Evolutionary conservation across 1,140 invertebrate species (phyloP), one percentile per base, ranked within the genome.

Genomic region (Drosophila cardini): DNA sequence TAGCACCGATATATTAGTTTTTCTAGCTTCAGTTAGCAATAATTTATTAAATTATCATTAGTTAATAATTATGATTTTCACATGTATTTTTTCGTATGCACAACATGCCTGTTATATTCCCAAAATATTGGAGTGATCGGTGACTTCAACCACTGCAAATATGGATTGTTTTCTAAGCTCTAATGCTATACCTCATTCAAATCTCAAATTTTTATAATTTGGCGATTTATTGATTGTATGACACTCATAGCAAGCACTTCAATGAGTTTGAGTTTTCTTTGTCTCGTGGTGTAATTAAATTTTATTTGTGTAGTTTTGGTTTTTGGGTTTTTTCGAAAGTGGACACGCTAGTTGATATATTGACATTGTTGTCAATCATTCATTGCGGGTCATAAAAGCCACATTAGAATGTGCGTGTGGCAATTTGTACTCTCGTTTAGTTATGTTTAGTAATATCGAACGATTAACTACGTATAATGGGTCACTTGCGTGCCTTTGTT

Each of bases 151-250:
- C n/a, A n/a, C n/a, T n/a, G n/a, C n/a, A n/a, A 21, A 1, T 21
- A 21, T 21, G 2, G 21, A 21, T 4, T 21, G 1, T 21, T 21
- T 21, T 21, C 4, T 21, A 2, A 4, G 21, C 21, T 21, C 21
- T 26, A 26, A 26, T 26, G 21, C 21, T 4, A 3, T 4, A 26
- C 4, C 18, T 40, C 40, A 43, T 45, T 45, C 60, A 45, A 46
- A 21, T 63, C 34, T 64, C 56, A 42, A 48, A 26, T 36, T 57
- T 11, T 76, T 55, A 83, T 84, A 72, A 83, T 79, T 84, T 57
- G 84, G 26, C 38, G 48, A n/a, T 69, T 86, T 70, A 76, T 86
- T 67, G 77, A 73, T 74, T 56, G 53, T 60, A 38, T 48, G 43
- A 45, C 40, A 30, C 13, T 67, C 21, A 52, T 60, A 30, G 10